A percentile compares a stretch with the other conserved stretches of the same genome.
phyloP scores from a whole-genome alignment of 2,113 vertebrate genomes.

The Neopipo cinnamomea region DNA sequence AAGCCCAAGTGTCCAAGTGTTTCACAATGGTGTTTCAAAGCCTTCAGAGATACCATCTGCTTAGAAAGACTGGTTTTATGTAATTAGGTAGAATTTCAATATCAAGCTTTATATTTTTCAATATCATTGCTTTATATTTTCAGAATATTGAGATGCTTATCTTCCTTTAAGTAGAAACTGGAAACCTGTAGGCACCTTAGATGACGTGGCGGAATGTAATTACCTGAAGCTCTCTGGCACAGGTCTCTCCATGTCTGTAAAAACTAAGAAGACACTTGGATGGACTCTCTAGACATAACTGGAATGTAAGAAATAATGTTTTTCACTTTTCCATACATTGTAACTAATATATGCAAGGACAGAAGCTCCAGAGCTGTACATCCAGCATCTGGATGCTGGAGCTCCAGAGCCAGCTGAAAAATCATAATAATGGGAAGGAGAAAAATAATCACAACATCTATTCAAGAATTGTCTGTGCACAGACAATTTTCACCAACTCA shows the following conservation, averaged over 20 bases:
- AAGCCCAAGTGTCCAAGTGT: neutral
- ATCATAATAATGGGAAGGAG: neutral
- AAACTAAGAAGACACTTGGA: neutral
- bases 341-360: neutral
- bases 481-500: neutral
- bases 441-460: neutral
- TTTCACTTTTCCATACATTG: neutral
- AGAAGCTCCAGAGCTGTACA: neutral
- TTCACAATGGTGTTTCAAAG: neutral
- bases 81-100: neutral
- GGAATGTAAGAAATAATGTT: neutral
- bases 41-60: neutral
- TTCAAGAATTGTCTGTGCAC: neutral
- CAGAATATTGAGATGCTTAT: neutral
- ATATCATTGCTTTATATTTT: neutral
- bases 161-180: neutral
- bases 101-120: neutral
- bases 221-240: neutral
- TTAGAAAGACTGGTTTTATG: neutral
- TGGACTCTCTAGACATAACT: neutral
- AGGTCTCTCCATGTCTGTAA: neutral
- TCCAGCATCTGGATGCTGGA: neutral
- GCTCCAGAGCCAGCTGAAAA: neutral
- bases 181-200: neutral
- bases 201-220: neutral